These are phyloP conservation scores for Adoxophyes honmai DNA, from an alignment of 1,140 invertebrate species.

Conservation along the genomic window DNA sequence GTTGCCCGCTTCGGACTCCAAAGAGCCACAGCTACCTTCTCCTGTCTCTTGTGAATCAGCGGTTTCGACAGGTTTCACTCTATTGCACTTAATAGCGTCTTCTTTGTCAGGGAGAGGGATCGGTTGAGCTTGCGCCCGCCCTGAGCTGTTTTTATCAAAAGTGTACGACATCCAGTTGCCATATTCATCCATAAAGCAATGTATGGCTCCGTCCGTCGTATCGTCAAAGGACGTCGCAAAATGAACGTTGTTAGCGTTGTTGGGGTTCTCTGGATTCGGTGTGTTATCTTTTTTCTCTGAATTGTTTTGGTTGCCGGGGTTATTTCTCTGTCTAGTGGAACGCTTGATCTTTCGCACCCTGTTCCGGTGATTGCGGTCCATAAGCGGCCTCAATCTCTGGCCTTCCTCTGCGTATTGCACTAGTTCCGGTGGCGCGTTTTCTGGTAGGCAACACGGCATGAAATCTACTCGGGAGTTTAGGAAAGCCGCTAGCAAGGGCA, in stretches of 20 bases:
- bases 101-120: conserved; percentile 63
- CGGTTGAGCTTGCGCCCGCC: conserved; percentile 49
- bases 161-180: conserved; percentile 89
- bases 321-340: conserved; percentile 68
- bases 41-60: conserved; percentile 28
- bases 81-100: conserved; percentile 60
- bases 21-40: conserved; percentile 66
- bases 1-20: conserved; percentile 66
- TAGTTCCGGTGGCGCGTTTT: conserved; percentile 41
- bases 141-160: conserved; percentile 84
- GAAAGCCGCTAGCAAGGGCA: conserved; percentile 81
- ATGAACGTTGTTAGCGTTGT: conserved; percentile 75
- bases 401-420: conserved; percentile 47
- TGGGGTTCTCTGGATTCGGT: conserved; percentile 52
- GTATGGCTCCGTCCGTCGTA: conserved; percentile 91
- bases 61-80: conserved; percentile 62
- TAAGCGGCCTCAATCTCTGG: conserved; percentile 63
- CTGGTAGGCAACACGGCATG: conserved; percentile 61
- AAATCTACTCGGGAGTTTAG: conserved; percentile 79
- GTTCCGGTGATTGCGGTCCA: conserved; percentile 73
- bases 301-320: conserved; percentile 46
- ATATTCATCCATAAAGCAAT: conserved; percentile 88
- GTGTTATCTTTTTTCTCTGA: conserved; percentile 56
- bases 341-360: conserved; percentile 73
- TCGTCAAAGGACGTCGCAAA: conserved; percentile 91